phyloP scores from a whole-genome alignment of 2,113 vertebrate species.

The Pygoscelis antarcticus region DNA sequence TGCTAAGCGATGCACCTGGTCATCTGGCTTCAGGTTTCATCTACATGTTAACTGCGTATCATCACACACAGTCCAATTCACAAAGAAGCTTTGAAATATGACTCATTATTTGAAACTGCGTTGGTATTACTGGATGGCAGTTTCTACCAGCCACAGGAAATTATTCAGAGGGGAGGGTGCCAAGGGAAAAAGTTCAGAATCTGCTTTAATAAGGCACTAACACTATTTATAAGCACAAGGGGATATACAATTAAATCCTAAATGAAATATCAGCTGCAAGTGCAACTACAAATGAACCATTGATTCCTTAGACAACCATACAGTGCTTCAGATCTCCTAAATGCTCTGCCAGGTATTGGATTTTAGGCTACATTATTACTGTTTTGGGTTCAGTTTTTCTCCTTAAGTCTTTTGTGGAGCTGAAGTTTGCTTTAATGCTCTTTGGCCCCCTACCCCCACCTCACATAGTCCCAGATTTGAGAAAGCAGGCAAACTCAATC shows the following conservation, averaged over 20 bases:
- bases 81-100: background rate
- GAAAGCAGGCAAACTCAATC: background rate
- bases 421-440: background rate
- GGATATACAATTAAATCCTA: conserved; percentile 10
- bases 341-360: background rate
- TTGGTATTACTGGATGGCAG: background rate
- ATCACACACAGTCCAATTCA: background rate
- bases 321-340: background rate
- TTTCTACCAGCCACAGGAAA: background rate
- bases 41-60: background rate
- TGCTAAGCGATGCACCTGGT: background rate
- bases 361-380: background rate
- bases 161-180: background rate
- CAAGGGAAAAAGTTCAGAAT: background rate
- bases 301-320: background rate
- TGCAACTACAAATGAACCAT: background rate
- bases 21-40: background rate
- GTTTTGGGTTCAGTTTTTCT: background rate
- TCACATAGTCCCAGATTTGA: background rate
- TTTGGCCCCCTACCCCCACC: background rate
- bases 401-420: background rate
- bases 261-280: conserved; percentile 4
- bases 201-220: conserved; percentile 13
- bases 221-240: background rate
- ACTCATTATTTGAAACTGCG: background rate